phyloP scores from a whole-genome alignment of 2,888 invertebrate species.

The Caenorhabditis sp. region DNA sequence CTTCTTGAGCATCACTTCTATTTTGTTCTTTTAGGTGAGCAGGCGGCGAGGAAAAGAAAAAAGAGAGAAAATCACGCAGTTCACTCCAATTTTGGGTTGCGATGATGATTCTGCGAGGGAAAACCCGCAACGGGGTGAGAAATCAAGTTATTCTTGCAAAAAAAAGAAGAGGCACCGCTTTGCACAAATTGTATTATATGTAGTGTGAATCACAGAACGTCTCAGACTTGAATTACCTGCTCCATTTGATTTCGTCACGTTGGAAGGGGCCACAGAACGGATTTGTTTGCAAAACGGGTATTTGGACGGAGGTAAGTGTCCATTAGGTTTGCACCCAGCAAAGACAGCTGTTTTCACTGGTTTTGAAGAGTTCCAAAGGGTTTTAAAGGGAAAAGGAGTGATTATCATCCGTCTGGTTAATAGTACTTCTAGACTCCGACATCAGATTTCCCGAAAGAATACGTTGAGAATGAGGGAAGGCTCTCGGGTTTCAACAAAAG shows the following conservation, averaged over 20 bases:
- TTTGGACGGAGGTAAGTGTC: too few relatives aligned
- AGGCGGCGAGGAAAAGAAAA: neutral
- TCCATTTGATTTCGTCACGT: neutral
- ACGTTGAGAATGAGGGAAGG: slow-evolving; percentile 11
- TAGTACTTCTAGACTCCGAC: too few relatives aligned
- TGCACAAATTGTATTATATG: slow-evolving; percentile 30
- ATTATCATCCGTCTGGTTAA: too few relatives aligned
- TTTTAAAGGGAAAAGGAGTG: too few relatives aligned
- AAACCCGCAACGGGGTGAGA: neutral
- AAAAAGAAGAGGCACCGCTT: slow-evolving; percentile 1
- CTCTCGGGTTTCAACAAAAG: slow-evolving; percentile 48
- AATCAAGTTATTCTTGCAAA: slow-evolving; percentile 42
- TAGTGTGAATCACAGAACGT: slow-evolving; percentile 22
- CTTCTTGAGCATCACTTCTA: too few relatives aligned
- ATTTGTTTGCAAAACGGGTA: too few relatives aligned
- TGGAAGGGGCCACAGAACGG: neutral
- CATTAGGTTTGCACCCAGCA: too few relatives aligned
- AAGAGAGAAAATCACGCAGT: neutral
- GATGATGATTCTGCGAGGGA: neutral
- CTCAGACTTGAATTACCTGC: neutral
- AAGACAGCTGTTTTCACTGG: too few relatives aligned
- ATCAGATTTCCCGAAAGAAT: too few relatives aligned
- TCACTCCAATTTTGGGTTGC: neutral
- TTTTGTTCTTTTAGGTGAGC: too few relatives aligned
- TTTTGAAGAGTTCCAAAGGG: too few relatives aligned